Evolutionary conservation across 1,140 invertebrate species (phyloP).

Genomic region (Rhysida immarginata): DNA sequence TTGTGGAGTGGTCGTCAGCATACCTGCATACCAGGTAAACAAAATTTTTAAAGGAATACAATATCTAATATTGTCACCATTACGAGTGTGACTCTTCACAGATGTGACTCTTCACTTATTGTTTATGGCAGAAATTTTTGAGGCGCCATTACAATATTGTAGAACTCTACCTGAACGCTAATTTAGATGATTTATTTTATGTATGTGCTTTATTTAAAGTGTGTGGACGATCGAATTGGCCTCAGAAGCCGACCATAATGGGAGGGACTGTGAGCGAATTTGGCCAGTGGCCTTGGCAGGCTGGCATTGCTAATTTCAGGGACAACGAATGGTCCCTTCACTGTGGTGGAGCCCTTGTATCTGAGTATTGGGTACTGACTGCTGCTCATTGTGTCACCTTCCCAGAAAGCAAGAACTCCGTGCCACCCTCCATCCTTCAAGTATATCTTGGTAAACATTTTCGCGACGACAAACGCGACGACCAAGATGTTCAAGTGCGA

Average conservation of each 20-base stretch:
- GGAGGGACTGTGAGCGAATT: too few species aligned
- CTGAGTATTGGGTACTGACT: constrained; percentile 14
- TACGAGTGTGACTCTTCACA: background rate
- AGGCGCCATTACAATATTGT: too few species aligned
- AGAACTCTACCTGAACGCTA: too few species aligned
- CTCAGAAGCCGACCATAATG: too few species aligned
- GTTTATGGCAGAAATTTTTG: too few species aligned
- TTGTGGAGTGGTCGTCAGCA: constrained; percentile 13
- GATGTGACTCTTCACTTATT: too few species aligned
- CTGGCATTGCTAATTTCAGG: constrained; percentile 7
- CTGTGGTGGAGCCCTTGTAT: constrained; percentile 14
- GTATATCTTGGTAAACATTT: constrained; percentile 13
- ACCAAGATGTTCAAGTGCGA: constrained; percentile 13
- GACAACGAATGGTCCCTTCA: background rate
- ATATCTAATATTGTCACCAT: background rate
- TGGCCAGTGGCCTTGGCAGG: constrained; percentile 18
- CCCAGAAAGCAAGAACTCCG: background rate
- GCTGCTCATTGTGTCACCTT: constrained; percentile 17
- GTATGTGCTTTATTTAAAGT: too few species aligned
- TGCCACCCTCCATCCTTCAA: background rate
- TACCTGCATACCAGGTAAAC: constrained; percentile 12
- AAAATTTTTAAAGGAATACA: background rate
- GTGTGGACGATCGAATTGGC: too few species aligned
- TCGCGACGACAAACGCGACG: constrained; percentile 12
- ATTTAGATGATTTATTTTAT: too few species aligned